Evolutionary conservation across 2,113 vertebrate species (phyloP).

Genomic region (Cavia aperea): DNA sequence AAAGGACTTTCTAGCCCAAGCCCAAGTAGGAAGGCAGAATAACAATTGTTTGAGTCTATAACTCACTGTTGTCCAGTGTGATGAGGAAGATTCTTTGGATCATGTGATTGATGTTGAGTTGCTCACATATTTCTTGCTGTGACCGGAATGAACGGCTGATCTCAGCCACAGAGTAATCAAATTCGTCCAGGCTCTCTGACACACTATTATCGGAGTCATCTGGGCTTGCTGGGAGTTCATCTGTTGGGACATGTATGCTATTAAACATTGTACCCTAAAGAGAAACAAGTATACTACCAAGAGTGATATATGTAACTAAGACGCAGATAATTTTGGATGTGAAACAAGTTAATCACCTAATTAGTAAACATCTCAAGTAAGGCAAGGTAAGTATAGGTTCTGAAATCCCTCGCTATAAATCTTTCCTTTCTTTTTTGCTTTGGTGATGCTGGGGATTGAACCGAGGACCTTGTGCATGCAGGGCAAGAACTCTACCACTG

Average conservation of each 20-base stretch:
- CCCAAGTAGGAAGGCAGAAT: background rate
- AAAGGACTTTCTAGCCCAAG: background rate
- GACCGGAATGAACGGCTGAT: conserved; percentile 96
- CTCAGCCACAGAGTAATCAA: conserved; percentile 94
- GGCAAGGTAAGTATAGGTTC: background rate
- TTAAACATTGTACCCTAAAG: background rate
- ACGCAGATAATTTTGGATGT: background rate
- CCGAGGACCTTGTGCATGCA: background rate
- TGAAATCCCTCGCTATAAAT: conserved; percentile 32
- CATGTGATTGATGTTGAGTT: conserved; percentile 99
- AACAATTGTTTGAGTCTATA: background rate
- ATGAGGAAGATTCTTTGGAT: conserved; percentile 98
- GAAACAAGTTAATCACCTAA: conserved; percentile 30
- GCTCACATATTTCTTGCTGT: conserved; percentile 94
- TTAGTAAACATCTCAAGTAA: conserved; percentile 32
- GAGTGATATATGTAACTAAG: conserved; percentile 3
- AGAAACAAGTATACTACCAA: background rate
- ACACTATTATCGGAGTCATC: conserved; percentile 96
- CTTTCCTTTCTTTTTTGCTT: background rate
- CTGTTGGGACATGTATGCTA: conserved; percentile 69
- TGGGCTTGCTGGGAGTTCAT: conserved; percentile 87
- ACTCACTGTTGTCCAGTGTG: conserved; percentile 97
- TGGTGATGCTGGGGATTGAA: background rate
- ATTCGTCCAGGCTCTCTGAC: conserved; percentile 95
- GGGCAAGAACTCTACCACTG: background rate